Base-by-base conservation (phyloP, 2,113 vertebrate species). In the Sander lucioperca region DNA sequence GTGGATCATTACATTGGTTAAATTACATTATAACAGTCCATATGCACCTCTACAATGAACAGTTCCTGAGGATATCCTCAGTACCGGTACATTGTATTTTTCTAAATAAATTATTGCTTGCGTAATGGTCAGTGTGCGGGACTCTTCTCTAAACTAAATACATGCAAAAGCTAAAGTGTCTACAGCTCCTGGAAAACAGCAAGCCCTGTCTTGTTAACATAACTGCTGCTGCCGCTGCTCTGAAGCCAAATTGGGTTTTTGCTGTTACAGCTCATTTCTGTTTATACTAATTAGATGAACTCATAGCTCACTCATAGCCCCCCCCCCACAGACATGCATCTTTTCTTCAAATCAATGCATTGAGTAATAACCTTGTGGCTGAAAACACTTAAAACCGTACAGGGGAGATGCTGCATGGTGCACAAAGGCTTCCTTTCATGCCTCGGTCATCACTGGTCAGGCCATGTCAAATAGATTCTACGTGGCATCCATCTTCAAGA, bases 351-450 rank as follows among this genome's bases (percentile, higher is more conserved):
- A 73, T 75, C 48, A 14, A 65, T 69, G 71, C 43, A 39, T 33
- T 45, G 54, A 83, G 58, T 67, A 63, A 88, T 63, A 80, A 85
- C 75, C 80, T 74, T 39, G 82, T 58, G 72, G 50, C 62, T 61
- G 51, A 51, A 78, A 72, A 77, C 63, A 72, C 67, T 80, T 51
- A 66, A 9, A 67, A 54, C 61, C 36, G 4, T 79, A 70, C 69
- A 65, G 79, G 72, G 48, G 6, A 90, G 71, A 80, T 5, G 74
- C 53, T 6, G 58, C 1, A 57, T 6, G 15, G 25, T 9, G 33
- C 63, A 89, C 89, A 89, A 87, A 89, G 80, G 27, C 65, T 45
- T 47, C 43, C 86, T 90, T 84, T 93, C 90, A 89, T 62, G 80
- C 50, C 59, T 72, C 8, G 12, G 33, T 12, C 43, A 16, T 74